Evolutionary conservation across 1,140 invertebrate genomes (phyloP).

Genomic region (Marisa cornuarietis): DNA sequence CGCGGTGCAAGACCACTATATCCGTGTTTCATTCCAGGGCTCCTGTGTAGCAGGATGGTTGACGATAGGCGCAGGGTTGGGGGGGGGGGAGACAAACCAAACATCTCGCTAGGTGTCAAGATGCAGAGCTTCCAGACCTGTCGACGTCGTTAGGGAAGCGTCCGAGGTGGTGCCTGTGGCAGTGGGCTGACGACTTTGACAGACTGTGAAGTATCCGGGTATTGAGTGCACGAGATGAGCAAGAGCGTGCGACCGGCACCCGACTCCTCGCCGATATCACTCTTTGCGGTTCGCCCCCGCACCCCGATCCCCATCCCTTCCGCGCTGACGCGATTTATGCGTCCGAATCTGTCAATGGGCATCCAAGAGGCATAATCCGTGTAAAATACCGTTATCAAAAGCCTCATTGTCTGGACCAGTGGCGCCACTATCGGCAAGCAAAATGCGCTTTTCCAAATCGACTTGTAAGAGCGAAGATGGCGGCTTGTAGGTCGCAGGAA

Average conservation of each 20-base stretch:
- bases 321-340: slow-evolving; percentile 4
- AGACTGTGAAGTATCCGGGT: background rate
- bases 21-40: no score
- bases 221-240: background rate
- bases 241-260: background rate
- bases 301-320: background rate
- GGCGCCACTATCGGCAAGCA: slow-evolving; percentile 6
- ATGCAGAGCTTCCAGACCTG: no score
- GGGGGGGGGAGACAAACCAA: no score
- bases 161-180: no score
- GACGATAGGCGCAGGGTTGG: no score
- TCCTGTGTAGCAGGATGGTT: no score
- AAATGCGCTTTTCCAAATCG: slow-evolving; percentile 5
- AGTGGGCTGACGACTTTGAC: background rate
- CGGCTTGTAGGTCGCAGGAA: background rate
- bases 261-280: background rate
- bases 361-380: slow-evolving; percentile 13
- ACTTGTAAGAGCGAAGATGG: slow-evolving; percentile 4
- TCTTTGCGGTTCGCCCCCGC: no score
- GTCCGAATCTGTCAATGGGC: background rate
- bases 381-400: slow-evolving; percentile 6
- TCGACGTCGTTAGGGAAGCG: no score
- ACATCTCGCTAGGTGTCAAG: no score
- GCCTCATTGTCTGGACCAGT: slow-evolving; percentile 6
- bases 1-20: no score